These are phyloP conservation scores for Cassiopea xamachana DNA, from an alignment of 30 jellyfish, hydroid and myxozoan genomes.

Conservation along the genomic window DNA sequence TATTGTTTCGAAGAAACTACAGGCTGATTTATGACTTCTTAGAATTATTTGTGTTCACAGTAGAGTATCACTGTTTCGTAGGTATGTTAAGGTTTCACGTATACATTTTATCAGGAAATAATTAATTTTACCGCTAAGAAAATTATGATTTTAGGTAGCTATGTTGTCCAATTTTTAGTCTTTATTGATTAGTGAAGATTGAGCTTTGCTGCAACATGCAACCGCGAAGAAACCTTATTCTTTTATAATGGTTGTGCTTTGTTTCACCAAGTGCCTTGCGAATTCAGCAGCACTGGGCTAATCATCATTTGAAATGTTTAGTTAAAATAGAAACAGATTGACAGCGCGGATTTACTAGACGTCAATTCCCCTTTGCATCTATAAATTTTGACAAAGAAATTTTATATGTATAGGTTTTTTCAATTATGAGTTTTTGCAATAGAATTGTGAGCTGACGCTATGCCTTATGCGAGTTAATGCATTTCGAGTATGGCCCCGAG, in stretches of 20 bases:
- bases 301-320: too few relatives aligned
- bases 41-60: background rate
- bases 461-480: too few relatives aligned
- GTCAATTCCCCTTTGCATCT: too few relatives aligned
- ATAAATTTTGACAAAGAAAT: too few relatives aligned
- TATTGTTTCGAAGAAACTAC: conserved; percentile 1
- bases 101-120: background rate
- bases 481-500: too few relatives aligned
- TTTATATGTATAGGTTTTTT: too few relatives aligned
- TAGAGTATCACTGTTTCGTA: background rate
- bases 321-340: too few relatives aligned
- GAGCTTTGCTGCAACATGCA: background rate
- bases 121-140: background rate
- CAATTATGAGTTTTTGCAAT: too few relatives aligned
- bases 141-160: conserved; percentile 8
- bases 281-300: too few relatives aligned
- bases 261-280: background rate
- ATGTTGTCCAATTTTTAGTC: background rate
- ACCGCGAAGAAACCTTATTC: background rate
- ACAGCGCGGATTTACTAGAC: too few relatives aligned
- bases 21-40: background rate
- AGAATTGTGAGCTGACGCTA: too few relatives aligned
- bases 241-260: too few relatives aligned
- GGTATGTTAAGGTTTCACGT: background rate
- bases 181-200: background rate